Percentiles rank a stretch among this genome's conserved stretches.
phyloP scores from a whole-genome alignment of 1,140 invertebrate species.

The Ctenoplectra terminalis region DNA sequence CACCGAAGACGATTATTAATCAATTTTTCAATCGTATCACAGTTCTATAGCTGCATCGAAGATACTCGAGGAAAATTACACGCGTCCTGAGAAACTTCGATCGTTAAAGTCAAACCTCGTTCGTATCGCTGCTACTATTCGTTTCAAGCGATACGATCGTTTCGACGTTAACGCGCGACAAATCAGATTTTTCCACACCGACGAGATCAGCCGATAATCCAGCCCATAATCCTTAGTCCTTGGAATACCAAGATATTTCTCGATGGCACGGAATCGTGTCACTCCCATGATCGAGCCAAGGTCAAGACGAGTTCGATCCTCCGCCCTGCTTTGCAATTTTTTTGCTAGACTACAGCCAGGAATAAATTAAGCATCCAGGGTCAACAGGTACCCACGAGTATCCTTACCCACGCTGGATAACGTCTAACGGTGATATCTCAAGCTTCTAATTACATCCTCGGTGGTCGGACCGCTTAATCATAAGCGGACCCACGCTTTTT shows the following conservation, averaged over 20 bases:
- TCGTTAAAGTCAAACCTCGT: too few relatives aligned
- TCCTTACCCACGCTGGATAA: conserved; percentile 35
- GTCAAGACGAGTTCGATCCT: conserved; percentile 11
- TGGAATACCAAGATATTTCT: conserved; percentile 46
- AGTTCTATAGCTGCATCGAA: too few relatives aligned
- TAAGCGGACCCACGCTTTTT: conserved; percentile 7
- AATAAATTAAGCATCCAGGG: conserved; percentile 49
- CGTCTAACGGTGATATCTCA: conserved; percentile 17
- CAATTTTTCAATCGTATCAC: background rate
- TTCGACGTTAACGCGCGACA: background rate
- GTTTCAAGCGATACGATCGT: background rate
- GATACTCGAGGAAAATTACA: background rate
- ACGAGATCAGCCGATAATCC: conserved; percentile 1
- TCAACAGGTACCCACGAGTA: conserved; percentile 7
- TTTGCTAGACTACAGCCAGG: background rate
- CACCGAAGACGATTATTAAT: background rate
- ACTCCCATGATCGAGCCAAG: conserved; percentile 57
- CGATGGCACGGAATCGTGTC: conserved; percentile 36
- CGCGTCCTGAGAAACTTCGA: background rate
- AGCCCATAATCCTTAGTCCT: conserved; percentile 26
- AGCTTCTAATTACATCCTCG: conserved; percentile 11
- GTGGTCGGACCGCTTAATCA: conserved; percentile 1
- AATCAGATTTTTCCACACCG: background rate
- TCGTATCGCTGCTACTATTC: background rate
- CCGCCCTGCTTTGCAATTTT: conserved; percentile 9